These are phyloP conservation scores for Lepidochrysops patricia DNA, from an alignment of 2,888 invertebrate genomes.

Conservation along the genomic window DNA sequence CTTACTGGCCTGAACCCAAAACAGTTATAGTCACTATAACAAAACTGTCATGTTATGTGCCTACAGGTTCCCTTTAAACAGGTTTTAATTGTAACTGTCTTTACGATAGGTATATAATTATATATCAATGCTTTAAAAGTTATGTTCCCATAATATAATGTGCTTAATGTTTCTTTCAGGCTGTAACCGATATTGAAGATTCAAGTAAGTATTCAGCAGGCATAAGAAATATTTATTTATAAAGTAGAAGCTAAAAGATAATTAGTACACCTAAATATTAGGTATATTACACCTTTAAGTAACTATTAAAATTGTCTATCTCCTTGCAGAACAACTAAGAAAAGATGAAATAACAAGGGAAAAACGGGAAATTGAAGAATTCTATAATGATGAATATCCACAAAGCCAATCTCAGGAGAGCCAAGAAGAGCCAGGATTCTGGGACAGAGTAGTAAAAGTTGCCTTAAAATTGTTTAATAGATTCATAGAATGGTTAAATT, in stretches of 20 bases:
- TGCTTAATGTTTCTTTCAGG: background rate
- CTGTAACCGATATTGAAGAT: slow-evolving; percentile 17
- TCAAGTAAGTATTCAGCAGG: slow-evolving; percentile 20
- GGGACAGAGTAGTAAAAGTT: slow-evolving; percentile 60
- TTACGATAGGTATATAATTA: too few relatives aligned
- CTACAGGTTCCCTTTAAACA: too few relatives aligned
- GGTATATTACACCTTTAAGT: too few relatives aligned
- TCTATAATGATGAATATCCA: slow-evolving; percentile 48
- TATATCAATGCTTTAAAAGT: background rate
- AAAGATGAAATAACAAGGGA: slow-evolving; percentile 26
- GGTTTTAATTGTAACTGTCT: too few relatives aligned
- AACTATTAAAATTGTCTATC: too few relatives aligned
- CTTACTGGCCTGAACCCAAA: too few relatives aligned
- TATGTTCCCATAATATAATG: background rate
- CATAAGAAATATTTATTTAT: background rate
- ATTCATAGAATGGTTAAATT: slow-evolving; percentile 66
- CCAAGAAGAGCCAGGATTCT: slow-evolving; percentile 57
- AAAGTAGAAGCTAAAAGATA: too few relatives aligned
- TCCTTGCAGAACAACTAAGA: background rate
- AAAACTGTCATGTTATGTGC: too few relatives aligned
- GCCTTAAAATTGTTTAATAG: slow-evolving; percentile 56
- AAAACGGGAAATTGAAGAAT: slow-evolving; percentile 52
- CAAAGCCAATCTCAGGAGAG: slow-evolving; percentile 37
- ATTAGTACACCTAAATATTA: too few relatives aligned
- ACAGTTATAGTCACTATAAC: too few relatives aligned